Base-by-base conservation (phyloP, 2,113 vertebrate species). In the Crocuta crocuta region DNA sequence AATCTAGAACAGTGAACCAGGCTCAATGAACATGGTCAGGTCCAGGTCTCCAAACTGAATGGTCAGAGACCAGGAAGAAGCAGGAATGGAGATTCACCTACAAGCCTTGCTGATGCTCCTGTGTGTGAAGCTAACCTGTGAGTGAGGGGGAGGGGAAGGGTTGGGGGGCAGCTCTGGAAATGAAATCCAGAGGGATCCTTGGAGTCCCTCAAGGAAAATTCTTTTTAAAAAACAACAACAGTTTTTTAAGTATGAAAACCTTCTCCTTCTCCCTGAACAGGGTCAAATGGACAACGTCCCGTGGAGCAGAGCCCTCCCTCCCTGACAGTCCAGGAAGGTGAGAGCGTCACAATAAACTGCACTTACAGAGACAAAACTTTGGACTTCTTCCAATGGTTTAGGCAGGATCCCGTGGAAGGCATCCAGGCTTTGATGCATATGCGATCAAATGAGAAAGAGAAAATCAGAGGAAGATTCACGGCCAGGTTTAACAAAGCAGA, bases 291-390 rank as follows among this genome's bases (percentile, higher is more conserved):
- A 89, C 80, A 91, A 7, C 7, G 1, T 2, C 35, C 31, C 8
- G 28, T 93, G 45, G 35, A 85, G 28, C 65, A 95, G 76, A 80
- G 68, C 5, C 88, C 53, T 65, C 13, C 48, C 33, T 82, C 39
- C 24, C 55, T 94, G 73, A 48, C 68, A n/a, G 26, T 55, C 70
- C 91, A 82, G 19, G 89, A 93, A 89, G 89, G 66, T 0, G 1
- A 89, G 28, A 87, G 33, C n/a, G 53, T 97, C 65, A 43, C 71
- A 12, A 33, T 95, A 53, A 89, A 73, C 48, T 95, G 55, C 24
- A 93, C 39, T 66, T 96, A 91, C 66, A 66, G 15, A 93, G 79
- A 83, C 13, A 13, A 53, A 4, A 7, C 24, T 31, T 83, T 61
- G 2, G 15, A 68, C 16, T 71, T 92, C 82, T 95, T 96, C 45